Evolutionary conservation across 2,113 vertebrate species (phyloP).

Genomic region (Piprites chloris): DNA sequence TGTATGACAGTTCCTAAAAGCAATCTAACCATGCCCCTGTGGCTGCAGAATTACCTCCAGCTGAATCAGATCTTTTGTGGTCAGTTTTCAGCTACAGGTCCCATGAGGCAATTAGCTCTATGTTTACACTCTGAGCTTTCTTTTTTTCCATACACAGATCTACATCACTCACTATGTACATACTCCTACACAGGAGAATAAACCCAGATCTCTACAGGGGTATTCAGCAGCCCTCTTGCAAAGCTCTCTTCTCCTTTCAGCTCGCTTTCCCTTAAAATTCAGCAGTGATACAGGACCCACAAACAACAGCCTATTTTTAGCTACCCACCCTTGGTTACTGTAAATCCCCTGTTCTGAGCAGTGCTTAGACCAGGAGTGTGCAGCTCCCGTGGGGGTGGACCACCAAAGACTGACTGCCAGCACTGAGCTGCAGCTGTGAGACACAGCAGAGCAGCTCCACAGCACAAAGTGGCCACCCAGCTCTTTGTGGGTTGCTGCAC

Average conservation of each 20-base stretch:
- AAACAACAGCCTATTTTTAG: not conserved
- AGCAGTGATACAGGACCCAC: not conserved
- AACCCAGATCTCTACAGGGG: not conserved
- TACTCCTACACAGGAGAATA: not conserved
- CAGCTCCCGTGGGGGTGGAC: not conserved
- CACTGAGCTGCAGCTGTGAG: not conserved
- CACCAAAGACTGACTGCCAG: not conserved
- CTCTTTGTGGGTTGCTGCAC: not conserved
- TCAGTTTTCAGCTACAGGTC: not conserved
- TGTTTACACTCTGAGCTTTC: not conserved
- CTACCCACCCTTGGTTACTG: not conserved
- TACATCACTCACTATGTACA: not conserved
- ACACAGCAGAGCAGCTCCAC: not conserved
- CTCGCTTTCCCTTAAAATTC: not conserved
- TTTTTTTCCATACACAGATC: not conserved
- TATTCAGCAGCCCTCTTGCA: not conserved
- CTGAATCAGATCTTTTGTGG: constrained; percentile 5
- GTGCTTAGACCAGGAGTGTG: not conserved
- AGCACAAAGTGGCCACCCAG: not conserved
- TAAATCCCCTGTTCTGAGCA: not conserved
- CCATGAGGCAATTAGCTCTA: not conserved
- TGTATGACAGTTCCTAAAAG: not conserved
- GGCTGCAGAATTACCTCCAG: not conserved
- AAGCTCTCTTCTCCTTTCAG: not conserved
- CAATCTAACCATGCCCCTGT: not conserved